Percentiles rank a stretch among this genome's conserved stretches.
phyloP scores from a whole-genome alignment of 2,113 vertebrate genomes.

The Oxyura jamaicensis region DNA sequence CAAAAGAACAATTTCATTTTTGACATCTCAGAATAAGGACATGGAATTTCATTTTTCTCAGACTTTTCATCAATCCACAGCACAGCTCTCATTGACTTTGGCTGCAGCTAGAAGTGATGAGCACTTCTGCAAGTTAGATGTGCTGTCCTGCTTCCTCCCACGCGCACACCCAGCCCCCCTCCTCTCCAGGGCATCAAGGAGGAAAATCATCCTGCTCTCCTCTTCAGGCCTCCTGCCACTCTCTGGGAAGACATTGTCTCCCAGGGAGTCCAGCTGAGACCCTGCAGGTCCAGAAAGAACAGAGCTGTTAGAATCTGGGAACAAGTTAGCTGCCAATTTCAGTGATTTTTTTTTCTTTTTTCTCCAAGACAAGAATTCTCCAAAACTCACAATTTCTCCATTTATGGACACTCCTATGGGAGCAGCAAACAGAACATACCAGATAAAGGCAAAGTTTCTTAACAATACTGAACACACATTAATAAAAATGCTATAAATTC shows the following conservation, averaged over 20 bases:
- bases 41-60: background rate
- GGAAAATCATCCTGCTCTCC: background rate
- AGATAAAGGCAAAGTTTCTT: background rate
- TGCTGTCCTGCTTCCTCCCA: background rate
- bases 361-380: background rate
- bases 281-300: background rate
- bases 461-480: background rate
- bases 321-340: background rate
- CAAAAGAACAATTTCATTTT: constrained; percentile 44
- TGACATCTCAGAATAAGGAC: background rate
- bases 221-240: background rate
- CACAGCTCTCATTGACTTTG: background rate
- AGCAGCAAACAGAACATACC: background rate
- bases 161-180: background rate
- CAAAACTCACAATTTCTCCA: background rate
- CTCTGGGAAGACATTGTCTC: background rate
- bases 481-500: background rate
- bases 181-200: background rate
- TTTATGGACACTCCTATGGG: background rate
- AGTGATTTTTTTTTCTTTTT: background rate
- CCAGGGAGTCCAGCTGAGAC: background rate
- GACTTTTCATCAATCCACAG: constrained; percentile 20
- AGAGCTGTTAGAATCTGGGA: background rate
- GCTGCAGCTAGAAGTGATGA: background rate
- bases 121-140: background rate